Conservation (phyloP, 2,797 vertebrate genomes). For the Eremophila alpestris region DNA sequence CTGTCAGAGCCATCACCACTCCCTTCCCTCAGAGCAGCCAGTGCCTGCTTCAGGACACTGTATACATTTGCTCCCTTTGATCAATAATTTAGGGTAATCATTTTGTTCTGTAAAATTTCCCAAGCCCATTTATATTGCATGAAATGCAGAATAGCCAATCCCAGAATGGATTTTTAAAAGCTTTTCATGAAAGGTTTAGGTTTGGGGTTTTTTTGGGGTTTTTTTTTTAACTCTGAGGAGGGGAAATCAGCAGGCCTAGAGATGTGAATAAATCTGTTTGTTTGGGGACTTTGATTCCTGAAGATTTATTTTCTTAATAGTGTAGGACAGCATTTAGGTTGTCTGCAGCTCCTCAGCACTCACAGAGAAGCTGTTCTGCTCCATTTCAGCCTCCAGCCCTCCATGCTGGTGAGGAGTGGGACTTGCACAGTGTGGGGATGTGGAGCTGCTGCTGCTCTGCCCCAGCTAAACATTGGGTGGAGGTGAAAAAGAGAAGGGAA, state of each 20-base stretch:
- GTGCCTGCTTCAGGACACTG: neutral
- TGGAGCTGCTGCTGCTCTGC: too few relatives aligned
- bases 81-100: slow-evolving; percentile 42
- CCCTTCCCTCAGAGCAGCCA: neutral
- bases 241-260: neutral
- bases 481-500: neutral
- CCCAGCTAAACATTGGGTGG: neutral
- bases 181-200: neutral
- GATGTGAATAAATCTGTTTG: neutral
- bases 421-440: too few relatives aligned
- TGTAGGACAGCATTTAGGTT: neutral
- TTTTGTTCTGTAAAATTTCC: slow-evolving; percentile 33
- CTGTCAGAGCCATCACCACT: neutral
- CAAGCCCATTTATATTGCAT: neutral
- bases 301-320: slow-evolving; percentile 30
- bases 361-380: neutral
- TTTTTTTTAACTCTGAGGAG: neutral
- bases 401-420: neutral
- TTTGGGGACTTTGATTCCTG: neutral
- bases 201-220: too few relatives aligned
- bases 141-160: slow-evolving; percentile 14
- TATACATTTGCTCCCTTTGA: slow-evolving; percentile 3
- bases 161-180: neutral
- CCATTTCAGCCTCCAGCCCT: neutral
- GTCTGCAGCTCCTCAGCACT: neutral